phyloP scores from a whole-genome alignment of 2,113 vertebrate species.

The Pseudois nayaur region DNA sequence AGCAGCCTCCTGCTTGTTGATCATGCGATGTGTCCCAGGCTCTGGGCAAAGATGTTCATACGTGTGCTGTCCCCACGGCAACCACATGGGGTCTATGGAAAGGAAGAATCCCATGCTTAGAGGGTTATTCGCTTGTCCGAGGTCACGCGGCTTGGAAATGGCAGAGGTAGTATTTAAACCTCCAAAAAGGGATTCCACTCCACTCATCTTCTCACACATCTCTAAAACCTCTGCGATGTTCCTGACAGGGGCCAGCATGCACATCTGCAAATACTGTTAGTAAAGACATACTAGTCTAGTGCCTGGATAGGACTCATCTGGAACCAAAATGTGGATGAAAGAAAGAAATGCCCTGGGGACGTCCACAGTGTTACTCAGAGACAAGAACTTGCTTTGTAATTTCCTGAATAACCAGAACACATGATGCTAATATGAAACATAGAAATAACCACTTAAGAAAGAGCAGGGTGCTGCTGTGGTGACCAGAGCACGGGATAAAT shows the following conservation, averaged over 20 bases:
- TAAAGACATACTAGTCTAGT: background rate
- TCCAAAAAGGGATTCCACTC: background rate
- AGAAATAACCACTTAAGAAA: background rate
- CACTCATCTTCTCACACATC: background rate
- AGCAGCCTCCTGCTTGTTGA: background rate
- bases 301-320: background rate
- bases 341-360: background rate
- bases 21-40: rapidly evolving
- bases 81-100: background rate
- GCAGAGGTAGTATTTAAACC: background rate
- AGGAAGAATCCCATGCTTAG: background rate
- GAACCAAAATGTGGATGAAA: background rate
- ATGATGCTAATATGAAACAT: background rate
- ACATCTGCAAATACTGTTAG: background rate
- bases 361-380: background rate
- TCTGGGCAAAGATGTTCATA: background rate
- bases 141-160: background rate
- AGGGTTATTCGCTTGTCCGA: background rate
- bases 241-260: too few relatives aligned
- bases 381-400: background rate
- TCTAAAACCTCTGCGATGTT: background rate
- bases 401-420: background rate
- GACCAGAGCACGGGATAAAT: background rate
- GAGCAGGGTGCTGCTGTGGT: background rate
- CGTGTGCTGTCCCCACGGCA: background rate